Evolutionary conservation across 2,888 invertebrate genomes (phyloP).

Genomic region (Drosophila paramelanica): DNA sequence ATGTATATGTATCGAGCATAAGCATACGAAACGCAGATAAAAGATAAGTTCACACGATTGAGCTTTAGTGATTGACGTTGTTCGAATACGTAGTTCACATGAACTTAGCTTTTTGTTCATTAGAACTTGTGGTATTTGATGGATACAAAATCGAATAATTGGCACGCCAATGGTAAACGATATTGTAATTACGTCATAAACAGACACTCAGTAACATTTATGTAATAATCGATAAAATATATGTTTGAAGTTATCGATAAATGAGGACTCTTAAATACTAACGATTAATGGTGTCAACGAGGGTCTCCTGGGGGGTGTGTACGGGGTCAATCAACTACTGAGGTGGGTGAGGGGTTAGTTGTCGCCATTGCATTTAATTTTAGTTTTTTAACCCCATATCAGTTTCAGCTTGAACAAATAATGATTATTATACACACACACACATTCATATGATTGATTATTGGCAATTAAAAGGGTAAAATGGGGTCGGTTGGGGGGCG

Average conservation of each 20-base stretch:
- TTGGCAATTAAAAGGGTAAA: slow-evolving; percentile 10
- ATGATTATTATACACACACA: slow-evolving; percentile 20
- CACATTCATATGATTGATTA: slow-evolving; percentile 20
- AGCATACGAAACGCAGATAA: slow-evolving; percentile 5
- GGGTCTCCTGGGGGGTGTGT: slow-evolving; percentile 1
- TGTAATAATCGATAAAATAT: slow-evolving; percentile 8
- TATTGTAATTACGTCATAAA: not conserved
- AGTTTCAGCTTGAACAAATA: slow-evolving; percentile 12
- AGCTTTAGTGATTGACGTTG: not conserved
- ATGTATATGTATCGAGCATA: slow-evolving; percentile 3
- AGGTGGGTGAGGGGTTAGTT: not conserved
- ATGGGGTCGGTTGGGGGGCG: not conserved
- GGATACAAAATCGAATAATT: not conserved
- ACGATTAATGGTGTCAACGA: slow-evolving; percentile 7
- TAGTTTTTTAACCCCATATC: slow-evolving; percentile 1
- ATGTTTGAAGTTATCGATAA: slow-evolving; percentile 5
- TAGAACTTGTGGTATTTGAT: not conserved
- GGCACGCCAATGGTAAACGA: not conserved
- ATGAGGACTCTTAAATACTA: slow-evolving; percentile 7
- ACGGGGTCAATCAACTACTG: slow-evolving; percentile 12
- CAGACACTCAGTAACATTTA: not conserved
- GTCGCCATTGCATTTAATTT: slow-evolving; percentile 1
- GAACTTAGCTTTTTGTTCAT: slow-evolving; percentile 7
- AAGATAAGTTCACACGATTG: slow-evolving; percentile 22
- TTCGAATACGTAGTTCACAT: slow-evolving; percentile 4